Conservation (phyloP, 2,113 vertebrate genomes). For the Fulica atra region DNA sequence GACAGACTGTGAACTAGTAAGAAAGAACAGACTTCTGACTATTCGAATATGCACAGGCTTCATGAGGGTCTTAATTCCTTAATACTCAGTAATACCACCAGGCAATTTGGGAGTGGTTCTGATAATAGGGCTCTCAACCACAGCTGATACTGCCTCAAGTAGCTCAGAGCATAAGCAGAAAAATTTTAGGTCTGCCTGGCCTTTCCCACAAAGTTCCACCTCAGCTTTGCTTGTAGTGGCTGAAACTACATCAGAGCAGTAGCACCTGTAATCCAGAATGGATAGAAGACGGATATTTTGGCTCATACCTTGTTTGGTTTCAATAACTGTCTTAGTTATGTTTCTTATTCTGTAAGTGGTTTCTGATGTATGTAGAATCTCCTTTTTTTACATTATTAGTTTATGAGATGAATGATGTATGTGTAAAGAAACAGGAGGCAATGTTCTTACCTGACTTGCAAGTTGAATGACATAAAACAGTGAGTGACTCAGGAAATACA, state of each 20-base stretch:
- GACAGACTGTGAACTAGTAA: background rate
- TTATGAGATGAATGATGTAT: background rate
- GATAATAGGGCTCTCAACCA: background rate
- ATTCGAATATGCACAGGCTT: background rate
- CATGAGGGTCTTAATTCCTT: background rate
- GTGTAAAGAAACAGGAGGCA: background rate
- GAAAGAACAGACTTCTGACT: background rate
- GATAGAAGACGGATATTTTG: background rate
- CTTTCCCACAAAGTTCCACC: background rate
- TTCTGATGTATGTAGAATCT: background rate
- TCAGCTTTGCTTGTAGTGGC: background rate
- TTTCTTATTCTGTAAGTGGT: background rate
- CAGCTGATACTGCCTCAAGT: background rate
- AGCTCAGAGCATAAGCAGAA: background rate
- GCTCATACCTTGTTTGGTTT: background rate
- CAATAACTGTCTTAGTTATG: background rate
- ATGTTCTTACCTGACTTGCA: fast-evolving
- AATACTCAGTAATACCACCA: background rate
- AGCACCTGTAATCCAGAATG: background rate
- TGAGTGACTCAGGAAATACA: background rate
- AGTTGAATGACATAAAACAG: background rate
- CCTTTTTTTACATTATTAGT: background rate
- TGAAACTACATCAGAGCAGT: background rate
- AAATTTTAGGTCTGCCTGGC: background rate
- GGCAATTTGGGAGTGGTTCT: background rate